Conservation (phyloP, 2,113 vertebrate genomes). For the Cisticola juncidis region DNA sequence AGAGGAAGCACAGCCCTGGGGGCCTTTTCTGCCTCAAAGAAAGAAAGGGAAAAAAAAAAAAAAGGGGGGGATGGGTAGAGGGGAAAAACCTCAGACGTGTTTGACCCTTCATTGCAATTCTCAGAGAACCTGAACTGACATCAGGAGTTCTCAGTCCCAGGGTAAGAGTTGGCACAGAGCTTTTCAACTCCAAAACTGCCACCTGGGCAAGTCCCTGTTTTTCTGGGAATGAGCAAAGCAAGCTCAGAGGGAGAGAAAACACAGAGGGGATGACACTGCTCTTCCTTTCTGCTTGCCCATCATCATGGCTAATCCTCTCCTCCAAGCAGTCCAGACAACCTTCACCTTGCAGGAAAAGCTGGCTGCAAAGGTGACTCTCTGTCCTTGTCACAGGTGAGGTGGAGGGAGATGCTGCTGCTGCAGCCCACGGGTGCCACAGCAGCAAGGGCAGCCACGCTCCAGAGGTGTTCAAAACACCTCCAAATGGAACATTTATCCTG, state of each 20-base stretch:
- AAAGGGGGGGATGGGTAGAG: fast-evolving
- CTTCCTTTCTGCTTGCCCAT: neutral
- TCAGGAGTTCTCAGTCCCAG: neutral
- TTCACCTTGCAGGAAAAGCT: neutral
- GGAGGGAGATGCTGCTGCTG: neutral
- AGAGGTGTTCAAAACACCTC: neutral
- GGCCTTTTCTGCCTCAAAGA: neutral
- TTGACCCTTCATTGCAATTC: neutral
- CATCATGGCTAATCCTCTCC: neutral
- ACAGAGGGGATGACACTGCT: fast-evolving
- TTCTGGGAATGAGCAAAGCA: neutral
- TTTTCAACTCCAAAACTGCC: neutral
- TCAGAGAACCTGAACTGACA: neutral
- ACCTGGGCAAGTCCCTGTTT: neutral
- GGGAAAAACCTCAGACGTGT: fast-evolving
- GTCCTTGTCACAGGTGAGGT: neutral
- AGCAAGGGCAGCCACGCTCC: fast-evolving
- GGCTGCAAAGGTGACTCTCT: neutral
- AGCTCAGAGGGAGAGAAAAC: too few species aligned
- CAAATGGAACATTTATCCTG: neutral
- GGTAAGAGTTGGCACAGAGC: neutral
- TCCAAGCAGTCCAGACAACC: neutral
- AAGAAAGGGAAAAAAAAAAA: fast-evolving
- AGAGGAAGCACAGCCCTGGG: neutral
- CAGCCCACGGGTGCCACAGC: fast-evolving